A percentile compares a stretch with the other conserved stretches of the same genome.
Conservation (phyloP, 1,140 invertebrate species). For the Cyclina sinensis region DNA sequence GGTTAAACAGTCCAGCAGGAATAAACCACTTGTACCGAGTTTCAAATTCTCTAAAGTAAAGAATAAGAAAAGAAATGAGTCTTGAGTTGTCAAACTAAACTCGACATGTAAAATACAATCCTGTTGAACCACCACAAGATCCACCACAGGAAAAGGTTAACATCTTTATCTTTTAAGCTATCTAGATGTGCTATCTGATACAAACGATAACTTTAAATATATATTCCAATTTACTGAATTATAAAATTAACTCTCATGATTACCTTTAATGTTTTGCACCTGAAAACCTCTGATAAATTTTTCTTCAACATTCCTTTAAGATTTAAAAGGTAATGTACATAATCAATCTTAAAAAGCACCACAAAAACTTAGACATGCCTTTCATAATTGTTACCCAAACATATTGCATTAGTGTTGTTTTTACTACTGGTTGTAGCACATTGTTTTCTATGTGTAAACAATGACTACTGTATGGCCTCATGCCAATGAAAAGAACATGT, state of each 20-base stretch:
- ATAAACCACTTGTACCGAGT: no score
- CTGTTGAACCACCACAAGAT: no score
- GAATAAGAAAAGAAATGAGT: no score
- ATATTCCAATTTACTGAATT: neutral
- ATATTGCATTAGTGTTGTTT: neutral
- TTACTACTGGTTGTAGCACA: slow-evolving; percentile 8
- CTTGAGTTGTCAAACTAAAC: no score
- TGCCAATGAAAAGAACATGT: neutral
- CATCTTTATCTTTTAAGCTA: no score
- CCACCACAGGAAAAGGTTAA: no score
- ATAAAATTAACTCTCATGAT: neutral
- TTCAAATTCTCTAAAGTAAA: no score
- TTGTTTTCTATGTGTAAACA: neutral
- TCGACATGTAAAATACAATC: no score
- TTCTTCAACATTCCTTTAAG: neutral
- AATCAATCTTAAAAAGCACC: neutral
- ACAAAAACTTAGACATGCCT: neutral
- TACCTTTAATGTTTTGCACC: neutral
- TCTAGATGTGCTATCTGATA: no score
- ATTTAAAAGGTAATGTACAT: neutral
- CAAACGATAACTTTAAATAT: neutral
- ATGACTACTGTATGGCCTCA: neutral
- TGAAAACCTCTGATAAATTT: neutral
- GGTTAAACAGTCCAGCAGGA: no score
- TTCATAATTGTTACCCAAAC: slow-evolving; percentile 1